phyloP scores from a whole-genome alignment of 2,797 vertebrate genomes.

The Ctenopoma kingsleyae region DNA sequence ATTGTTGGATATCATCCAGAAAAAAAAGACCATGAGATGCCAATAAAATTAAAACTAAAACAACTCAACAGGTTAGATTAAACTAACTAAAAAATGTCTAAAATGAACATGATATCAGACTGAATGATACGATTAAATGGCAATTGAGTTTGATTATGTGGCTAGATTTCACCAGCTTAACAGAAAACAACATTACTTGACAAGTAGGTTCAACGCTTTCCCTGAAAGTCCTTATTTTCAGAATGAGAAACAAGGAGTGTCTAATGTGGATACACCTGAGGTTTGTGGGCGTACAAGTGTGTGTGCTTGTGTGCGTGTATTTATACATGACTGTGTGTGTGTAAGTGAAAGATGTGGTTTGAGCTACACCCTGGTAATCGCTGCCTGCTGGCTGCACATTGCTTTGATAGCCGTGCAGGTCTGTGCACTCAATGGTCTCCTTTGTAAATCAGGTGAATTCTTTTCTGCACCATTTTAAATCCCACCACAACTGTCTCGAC shows the following conservation, averaged over 20 bases:
- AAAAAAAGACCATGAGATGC: slow-evolving; percentile 11
- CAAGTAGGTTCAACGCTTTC: slow-evolving; percentile 38
- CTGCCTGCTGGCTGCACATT: slow-evolving; percentile 78
- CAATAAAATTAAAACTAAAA: slow-evolving; percentile 13
- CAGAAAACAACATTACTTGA: slow-evolving; percentile 37
- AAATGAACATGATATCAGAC: not conserved
- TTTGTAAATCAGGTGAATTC: slow-evolving; percentile 83
- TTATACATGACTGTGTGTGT: slow-evolving; percentile 53
- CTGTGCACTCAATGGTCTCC: slow-evolving; percentile 73
- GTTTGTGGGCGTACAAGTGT: slow-evolving; percentile 61
- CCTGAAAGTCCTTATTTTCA: slow-evolving; percentile 62
- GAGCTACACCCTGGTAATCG: slow-evolving; percentile 83
- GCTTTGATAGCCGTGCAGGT: slow-evolving; percentile 79
- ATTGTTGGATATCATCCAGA: slow-evolving; percentile 4
- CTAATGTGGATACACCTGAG: slow-evolving; percentile 81
- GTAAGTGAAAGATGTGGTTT: slow-evolving; percentile 77
- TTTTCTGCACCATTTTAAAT: slow-evolving; percentile 68
- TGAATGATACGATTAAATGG: not conserved
- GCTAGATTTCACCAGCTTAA: not conserved
- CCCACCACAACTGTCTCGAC: slow-evolving; percentile 70
- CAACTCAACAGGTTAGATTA: too few species aligned
- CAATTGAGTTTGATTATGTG: not conserved
- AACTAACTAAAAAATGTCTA: not conserved
- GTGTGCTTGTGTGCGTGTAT: slow-evolving; percentile 38
- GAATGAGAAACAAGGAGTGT: slow-evolving; percentile 70